Conservation (phyloP, 1,140 invertebrate species). For the Micrasema longulum region DNA sequence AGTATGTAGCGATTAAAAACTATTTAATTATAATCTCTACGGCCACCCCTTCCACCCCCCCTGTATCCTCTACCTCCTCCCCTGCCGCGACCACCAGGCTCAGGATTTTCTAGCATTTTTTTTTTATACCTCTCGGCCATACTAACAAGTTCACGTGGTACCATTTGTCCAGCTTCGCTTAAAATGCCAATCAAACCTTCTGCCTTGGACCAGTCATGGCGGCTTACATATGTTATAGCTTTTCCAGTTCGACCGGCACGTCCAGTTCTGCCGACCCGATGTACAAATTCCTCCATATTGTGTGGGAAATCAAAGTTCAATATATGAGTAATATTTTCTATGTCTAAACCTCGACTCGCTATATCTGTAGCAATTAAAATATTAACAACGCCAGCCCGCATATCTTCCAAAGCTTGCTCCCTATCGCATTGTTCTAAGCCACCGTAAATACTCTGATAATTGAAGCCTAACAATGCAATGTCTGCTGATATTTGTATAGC, state of each 20-base stretch:
- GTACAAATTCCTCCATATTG: slow-evolving; percentile 93
- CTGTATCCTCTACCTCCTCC: background rate
- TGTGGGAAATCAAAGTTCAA: slow-evolving; percentile 90
- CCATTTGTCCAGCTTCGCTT: slow-evolving; percentile 78
- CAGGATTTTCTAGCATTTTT: slow-evolving; percentile 71
- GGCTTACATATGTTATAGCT: slow-evolving; percentile 84
- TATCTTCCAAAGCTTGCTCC: slow-evolving; percentile 86
- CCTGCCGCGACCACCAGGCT: slow-evolving; percentile 63
- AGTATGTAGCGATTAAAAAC: too few species aligned
- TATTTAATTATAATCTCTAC: too few species aligned
- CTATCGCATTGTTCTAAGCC: slow-evolving; percentile 88
- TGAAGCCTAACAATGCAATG: slow-evolving; percentile 74
- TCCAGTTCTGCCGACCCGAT: slow-evolving; percentile 88
- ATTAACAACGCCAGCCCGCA: slow-evolving; percentile 78
- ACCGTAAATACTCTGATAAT: slow-evolving; percentile 87
- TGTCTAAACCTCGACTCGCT: slow-evolving; percentile 91
- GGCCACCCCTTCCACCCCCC: background rate
- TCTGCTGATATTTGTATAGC: slow-evolving; percentile 87
- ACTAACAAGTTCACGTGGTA: slow-evolving; percentile 77
- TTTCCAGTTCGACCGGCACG: slow-evolving; percentile 86
- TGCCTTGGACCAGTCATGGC: slow-evolving; percentile 83
- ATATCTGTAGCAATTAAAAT: slow-evolving; percentile 97
- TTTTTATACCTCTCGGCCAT: slow-evolving; percentile 78
- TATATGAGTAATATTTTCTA: slow-evolving; percentile 89
- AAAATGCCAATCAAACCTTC: slow-evolving; percentile 86